These are phyloP conservation scores for Dermochelys coriacea DNA, from an alignment of 2,797 vertebrate genomes.

Conservation along the genomic window DNA sequence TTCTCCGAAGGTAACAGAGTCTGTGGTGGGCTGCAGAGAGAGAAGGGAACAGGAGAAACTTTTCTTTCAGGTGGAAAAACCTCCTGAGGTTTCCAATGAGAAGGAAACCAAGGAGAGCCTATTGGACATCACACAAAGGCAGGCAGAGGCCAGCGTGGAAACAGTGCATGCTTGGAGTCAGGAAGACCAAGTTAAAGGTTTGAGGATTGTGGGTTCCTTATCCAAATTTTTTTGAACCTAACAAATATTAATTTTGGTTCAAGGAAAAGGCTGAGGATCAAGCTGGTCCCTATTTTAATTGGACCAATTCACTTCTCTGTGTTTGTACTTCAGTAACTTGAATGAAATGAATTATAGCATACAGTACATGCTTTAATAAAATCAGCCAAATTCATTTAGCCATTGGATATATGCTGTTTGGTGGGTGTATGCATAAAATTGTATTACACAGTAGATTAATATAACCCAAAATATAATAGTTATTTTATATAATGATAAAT, in stretches of 20 bases:
- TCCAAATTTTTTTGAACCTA: constrained; percentile 19
- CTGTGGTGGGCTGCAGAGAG: not conserved
- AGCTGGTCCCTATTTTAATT: constrained; percentile 38
- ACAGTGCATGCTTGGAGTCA: not conserved
- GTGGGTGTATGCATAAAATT: constrained; percentile 35
- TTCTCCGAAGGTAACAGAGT: not conserved
- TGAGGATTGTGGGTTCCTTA: constrained; percentile 18
- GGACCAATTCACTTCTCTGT: not conserved
- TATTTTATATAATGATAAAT: constrained; percentile 32
- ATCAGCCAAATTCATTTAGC: constrained; percentile 24
- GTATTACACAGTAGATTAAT: constrained; percentile 40
- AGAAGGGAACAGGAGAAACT: not conserved
- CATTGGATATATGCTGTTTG: not conserved
- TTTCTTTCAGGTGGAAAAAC: not conserved
- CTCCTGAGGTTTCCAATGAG: not conserved
- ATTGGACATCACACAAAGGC: not conserved
- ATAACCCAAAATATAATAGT: constrained; percentile 33
- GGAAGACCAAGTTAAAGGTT: constrained; percentile 14
- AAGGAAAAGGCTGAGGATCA: constrained; percentile 18
- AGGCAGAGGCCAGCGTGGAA: not conserved
- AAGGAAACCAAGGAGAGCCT: constrained; percentile 13
- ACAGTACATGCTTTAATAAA: not conserved
- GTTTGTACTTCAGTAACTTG: constrained; percentile 30
- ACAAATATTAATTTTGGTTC: constrained; percentile 54
- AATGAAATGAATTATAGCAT: constrained; percentile 16